These are phyloP conservation scores for Saguinus midas DNA, from an alignment of 2,113 vertebrate genomes.

Conservation along the genomic window DNA sequence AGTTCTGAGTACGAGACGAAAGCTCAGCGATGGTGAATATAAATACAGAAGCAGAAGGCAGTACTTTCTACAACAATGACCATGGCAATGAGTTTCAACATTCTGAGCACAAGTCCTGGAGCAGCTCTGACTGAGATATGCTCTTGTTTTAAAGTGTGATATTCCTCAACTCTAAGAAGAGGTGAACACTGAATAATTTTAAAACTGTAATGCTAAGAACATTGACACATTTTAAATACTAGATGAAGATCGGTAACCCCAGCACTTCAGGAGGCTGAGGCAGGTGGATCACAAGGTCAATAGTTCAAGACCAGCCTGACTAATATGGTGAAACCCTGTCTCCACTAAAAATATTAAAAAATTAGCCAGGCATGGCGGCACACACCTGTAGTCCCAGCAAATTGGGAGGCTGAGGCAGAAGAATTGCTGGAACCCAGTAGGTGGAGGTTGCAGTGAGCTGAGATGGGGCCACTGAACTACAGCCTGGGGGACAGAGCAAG, in stretches of 20 bases:
- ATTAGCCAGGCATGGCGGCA: no score
- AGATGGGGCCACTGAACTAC: no score
- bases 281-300: no score
- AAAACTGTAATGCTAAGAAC: background rate
- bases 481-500: no score
- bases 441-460: no score
- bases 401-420: no score
- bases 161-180: background rate
- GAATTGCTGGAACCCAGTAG: no score
- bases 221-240: background rate
- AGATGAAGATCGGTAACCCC: background rate
- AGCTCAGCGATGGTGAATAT: background rate
- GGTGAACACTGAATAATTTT: background rate
- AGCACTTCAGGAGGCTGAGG: no score
- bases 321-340: no score
- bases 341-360: no score
- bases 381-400: no score
- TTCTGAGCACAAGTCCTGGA: background rate
- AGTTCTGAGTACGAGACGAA: background rate
- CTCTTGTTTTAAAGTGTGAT: background rate
- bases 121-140: background rate
- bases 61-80: background rate
- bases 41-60: background rate
- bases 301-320: no score
- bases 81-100: fast-evolving